Conservation (phyloP, 1,140 invertebrate genomes). For the Bombus turneri region DNA sequence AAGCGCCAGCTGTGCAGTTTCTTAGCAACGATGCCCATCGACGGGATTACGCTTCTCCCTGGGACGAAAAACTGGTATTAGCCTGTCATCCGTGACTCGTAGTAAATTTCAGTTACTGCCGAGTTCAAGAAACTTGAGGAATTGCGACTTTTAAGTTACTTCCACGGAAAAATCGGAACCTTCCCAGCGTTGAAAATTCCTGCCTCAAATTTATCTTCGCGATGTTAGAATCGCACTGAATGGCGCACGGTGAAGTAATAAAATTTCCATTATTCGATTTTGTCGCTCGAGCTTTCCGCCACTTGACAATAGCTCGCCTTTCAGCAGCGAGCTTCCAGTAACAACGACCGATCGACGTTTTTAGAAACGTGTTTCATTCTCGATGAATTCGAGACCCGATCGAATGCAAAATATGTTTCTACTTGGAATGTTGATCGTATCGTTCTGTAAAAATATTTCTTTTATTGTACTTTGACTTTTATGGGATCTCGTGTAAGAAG, state of each 20-base stretch:
- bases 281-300: neutral
- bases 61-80: slow-evolving; percentile 54
- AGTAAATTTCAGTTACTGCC: slow-evolving; percentile 50
- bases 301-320: neutral
- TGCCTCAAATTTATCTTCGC: slow-evolving; percentile 52
- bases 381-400: neutral
- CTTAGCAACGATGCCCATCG: slow-evolving; percentile 25
- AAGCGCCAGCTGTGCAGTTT: slow-evolving; percentile 43
- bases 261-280: slow-evolving; percentile 39
- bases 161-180: slow-evolving; percentile 38
- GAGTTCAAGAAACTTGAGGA: slow-evolving; percentile 52
- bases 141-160: slow-evolving; percentile 31
- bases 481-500: neutral
- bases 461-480: neutral
- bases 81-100: slow-evolving; percentile 43
- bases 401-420: neutral
- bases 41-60: slow-evolving; percentile 45
- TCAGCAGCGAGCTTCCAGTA: neutral
- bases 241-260: slow-evolving; percentile 9
- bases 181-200: slow-evolving; percentile 11
- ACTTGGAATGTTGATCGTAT: neutral
- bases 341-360: neutral
- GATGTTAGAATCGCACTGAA: slow-evolving; percentile 24
- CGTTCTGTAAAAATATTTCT: neutral
- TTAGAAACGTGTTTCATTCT: slow-evolving; percentile 1